Conservation (phyloP, 2,797 vertebrate genomes). For the Mycteria americana region DNA sequence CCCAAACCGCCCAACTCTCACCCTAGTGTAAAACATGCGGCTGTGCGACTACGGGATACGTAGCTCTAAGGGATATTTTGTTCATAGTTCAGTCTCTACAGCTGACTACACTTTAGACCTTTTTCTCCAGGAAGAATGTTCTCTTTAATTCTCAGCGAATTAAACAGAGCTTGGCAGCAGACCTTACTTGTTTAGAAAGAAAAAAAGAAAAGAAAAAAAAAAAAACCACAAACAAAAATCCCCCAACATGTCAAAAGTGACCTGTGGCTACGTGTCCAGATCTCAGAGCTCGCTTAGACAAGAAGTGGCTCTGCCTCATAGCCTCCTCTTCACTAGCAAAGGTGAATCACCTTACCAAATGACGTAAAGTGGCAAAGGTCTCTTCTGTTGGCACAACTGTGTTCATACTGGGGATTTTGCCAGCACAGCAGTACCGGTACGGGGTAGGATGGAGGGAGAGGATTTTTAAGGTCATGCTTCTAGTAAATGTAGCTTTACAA, state of each 20-base stretch:
- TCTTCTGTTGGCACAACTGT: background rate
- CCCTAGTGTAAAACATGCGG: background rate
- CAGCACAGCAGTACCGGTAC: background rate
- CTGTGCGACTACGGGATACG: background rate
- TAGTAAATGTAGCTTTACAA: background rate
- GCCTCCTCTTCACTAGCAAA: background rate
- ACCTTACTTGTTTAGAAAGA: background rate
- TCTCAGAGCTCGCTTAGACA: background rate
- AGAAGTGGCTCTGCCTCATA: background rate
- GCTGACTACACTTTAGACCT: background rate
- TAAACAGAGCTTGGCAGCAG: background rate
- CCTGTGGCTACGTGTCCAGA: background rate
- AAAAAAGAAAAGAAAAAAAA: too few relatives aligned
- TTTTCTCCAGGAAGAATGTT: background rate
- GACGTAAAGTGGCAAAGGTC: background rate
- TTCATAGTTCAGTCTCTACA: background rate
- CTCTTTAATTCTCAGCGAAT: background rate
- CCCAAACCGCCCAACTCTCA: rapidly evolving
- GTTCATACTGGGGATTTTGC: background rate
- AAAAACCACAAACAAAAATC: background rate
- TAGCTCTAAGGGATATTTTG: background rate
- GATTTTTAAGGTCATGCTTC: background rate
- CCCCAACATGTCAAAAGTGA: background rate
- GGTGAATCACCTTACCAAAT: background rate
- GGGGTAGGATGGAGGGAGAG: background rate